A percentile compares a stretch with the other conserved stretches of the same genome.
These are phyloP conservation scores for Aleiodes sp. DNA, from an alignment of 1,140 invertebrate species.

Conservation along the genomic window DNA sequence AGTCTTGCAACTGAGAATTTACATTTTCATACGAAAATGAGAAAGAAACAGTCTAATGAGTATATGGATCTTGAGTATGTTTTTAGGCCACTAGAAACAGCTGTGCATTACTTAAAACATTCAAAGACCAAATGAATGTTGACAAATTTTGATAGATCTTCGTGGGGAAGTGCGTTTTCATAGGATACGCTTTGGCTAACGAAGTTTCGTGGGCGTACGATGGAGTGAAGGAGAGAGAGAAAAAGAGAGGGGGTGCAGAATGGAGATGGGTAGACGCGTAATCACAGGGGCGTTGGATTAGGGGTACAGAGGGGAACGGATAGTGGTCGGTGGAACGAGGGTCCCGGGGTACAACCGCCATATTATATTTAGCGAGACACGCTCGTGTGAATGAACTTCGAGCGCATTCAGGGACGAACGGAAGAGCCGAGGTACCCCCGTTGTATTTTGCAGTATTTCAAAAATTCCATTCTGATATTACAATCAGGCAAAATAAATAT, in stretches of 20 bases:
- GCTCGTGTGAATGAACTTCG: slow-evolving; percentile 62
- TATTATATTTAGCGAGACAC: slow-evolving; percentile 61
- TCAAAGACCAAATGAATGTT: background rate
- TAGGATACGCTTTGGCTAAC: background rate
- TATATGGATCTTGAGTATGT: background rate
- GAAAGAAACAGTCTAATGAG: background rate
- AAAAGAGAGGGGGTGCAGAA: background rate
- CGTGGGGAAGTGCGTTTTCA: background rate
- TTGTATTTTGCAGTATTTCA: slow-evolving; percentile 24
- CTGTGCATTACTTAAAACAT: background rate
- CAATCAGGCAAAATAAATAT: too few species aligned
- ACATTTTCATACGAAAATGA: too few species aligned
- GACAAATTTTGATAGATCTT: background rate
- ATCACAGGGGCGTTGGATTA: slow-evolving; percentile 60
- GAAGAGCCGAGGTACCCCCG: slow-evolving; percentile 34
- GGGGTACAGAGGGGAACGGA: slow-evolving; percentile 41
- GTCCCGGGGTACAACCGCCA: slow-evolving; percentile 47
- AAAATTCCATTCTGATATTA: too few species aligned
- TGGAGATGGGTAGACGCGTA: slow-evolving; percentile 44
- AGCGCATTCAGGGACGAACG: slow-evolving; percentile 47
- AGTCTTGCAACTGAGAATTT: background rate
- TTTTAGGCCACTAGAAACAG: background rate
- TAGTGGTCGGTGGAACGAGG: slow-evolving; percentile 43
- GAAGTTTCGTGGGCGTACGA: background rate
- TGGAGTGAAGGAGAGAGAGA: slow-evolving; percentile 32